Conservation (phyloP, 2,888 invertebrate genomes). For the Cheilosia vernalis region DNA sequence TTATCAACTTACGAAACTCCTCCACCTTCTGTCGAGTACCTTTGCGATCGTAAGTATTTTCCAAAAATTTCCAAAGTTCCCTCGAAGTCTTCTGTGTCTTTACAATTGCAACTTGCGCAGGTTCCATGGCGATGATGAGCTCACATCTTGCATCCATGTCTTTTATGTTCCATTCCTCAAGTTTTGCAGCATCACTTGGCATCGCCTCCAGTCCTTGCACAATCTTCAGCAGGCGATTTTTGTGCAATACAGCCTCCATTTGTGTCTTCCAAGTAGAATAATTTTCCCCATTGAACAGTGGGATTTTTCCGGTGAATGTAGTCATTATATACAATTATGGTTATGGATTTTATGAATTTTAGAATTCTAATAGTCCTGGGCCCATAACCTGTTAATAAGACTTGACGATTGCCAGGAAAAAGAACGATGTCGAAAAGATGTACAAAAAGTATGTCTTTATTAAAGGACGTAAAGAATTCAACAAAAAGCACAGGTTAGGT, state of each 20-base stretch:
- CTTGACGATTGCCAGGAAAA: not conserved
- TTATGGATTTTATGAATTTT: too few relatives aligned
- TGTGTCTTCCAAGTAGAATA: constrained; percentile 29
- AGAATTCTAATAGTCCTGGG: not conserved
- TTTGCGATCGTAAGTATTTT: too few relatives aligned
- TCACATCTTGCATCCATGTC: constrained; percentile 34
- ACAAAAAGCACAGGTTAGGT: too few relatives aligned
- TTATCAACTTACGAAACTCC: constrained; percentile 63
- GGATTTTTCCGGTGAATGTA: constrained; percentile 2
- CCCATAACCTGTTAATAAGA: not conserved
- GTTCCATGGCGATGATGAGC: constrained; percentile 34
- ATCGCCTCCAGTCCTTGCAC: constrained; percentile 1
- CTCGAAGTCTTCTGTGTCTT: constrained; percentile 26
- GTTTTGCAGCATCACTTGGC: not conserved
- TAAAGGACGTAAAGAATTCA: too few relatives aligned
- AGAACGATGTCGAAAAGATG: too few relatives aligned
- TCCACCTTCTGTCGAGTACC: too few relatives aligned
- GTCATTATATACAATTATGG: not conserved
- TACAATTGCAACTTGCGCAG: constrained; percentile 9
- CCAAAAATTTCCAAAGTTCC: constrained; percentile 39
- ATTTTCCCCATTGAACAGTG: constrained; percentile 20
- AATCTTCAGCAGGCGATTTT: not conserved
- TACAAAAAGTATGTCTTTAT: too few relatives aligned
- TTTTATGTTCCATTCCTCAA: constrained; percentile 16
- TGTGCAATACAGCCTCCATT: constrained; percentile 45